These are phyloP conservation scores for Dryococelus australis DNA, from an alignment of 2,888 invertebrate genomes.

Conservation along the genomic window DNA sequence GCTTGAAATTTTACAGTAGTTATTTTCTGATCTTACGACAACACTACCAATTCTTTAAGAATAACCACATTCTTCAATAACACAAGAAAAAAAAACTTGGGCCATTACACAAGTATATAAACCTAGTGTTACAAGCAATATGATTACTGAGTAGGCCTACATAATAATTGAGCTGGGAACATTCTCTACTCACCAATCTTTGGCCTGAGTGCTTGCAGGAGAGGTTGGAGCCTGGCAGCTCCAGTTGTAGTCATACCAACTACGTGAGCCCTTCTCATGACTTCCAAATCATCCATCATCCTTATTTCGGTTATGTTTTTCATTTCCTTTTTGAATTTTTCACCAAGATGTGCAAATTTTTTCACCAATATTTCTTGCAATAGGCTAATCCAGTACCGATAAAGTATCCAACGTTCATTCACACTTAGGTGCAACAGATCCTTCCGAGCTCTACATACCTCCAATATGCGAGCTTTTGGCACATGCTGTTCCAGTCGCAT, in stretches of 20 bases:
- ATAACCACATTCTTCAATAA: no score
- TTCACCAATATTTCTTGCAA: constrained; percentile 21
- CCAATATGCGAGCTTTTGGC: neutral
- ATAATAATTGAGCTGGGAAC: no score
- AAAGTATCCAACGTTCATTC: constrained; percentile 41
- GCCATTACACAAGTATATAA: no score
- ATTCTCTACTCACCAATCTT: constrained; percentile 66
- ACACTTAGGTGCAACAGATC: constrained; percentile 36
- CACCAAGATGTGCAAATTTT: constrained; percentile 40
- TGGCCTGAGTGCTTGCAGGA: constrained; percentile 67
- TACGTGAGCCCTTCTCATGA: constrained; percentile 64
- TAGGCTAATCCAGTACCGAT: constrained; percentile 41
- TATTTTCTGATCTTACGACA: no score
- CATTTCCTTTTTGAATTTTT: constrained; percentile 48
- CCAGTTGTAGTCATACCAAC: constrained; percentile 81
- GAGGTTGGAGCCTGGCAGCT: constrained; percentile 71
- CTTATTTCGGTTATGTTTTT: constrained; percentile 63
- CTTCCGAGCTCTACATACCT: neutral
- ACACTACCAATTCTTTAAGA: no score
- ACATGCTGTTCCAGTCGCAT: neutral
- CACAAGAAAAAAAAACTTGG: no score
- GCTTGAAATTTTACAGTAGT: no score
- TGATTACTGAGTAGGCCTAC: no score
- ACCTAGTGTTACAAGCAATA: no score
- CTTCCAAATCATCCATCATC: constrained; percentile 65